These are phyloP conservation scores for Bathynomus jamesi DNA, from an alignment of 1,140 invertebrate species.

Conservation along the genomic window DNA sequence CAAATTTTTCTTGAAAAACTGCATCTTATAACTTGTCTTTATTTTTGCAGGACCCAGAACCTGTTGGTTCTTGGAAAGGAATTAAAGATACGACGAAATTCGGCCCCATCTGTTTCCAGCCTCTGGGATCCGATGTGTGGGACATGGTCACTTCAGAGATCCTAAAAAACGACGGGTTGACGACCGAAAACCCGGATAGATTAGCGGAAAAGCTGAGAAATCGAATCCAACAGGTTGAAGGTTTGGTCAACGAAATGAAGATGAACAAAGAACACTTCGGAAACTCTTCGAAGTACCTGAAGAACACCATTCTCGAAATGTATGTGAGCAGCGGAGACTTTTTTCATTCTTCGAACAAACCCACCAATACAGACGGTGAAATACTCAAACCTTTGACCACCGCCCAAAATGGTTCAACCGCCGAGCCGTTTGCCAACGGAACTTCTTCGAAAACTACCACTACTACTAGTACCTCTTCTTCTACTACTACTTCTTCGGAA, in stretches of 20 bases:
- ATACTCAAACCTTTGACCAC: too few relatives aligned
- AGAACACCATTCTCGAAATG: not conserved
- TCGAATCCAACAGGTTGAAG: slow-evolving; percentile 1
- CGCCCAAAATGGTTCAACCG: not conserved
- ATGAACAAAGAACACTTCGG: not conserved
- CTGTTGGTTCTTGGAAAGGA: slow-evolving; percentile 34
- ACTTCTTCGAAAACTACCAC: not conserved
- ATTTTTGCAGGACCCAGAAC: slow-evolving; percentile 39
- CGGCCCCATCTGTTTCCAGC: slow-evolving; percentile 41
- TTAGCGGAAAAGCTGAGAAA: slow-evolving; percentile 26
- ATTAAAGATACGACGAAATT: slow-evolving; percentile 39
- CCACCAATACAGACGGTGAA: too few relatives aligned
- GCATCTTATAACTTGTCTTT: not conserved
- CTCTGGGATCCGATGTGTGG: slow-evolving; percentile 40
- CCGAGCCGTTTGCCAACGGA: not conserved
- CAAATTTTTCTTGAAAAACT: too few relatives aligned
- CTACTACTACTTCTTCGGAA: too few relatives aligned
- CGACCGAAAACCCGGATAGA: slow-evolving; percentile 32
- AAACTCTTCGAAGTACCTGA: not conserved
- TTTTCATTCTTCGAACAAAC: too few relatives aligned
- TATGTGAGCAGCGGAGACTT: not conserved
- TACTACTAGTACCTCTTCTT: too few relatives aligned
- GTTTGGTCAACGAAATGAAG: not conserved
- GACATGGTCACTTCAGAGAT: slow-evolving; percentile 28
- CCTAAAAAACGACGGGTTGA: slow-evolving; percentile 16